Evolutionary conservation across 2,888 invertebrate species (phyloP), one percentile per base, ranked within the genome.

Genomic region (Fabriciana adippe): DNA sequence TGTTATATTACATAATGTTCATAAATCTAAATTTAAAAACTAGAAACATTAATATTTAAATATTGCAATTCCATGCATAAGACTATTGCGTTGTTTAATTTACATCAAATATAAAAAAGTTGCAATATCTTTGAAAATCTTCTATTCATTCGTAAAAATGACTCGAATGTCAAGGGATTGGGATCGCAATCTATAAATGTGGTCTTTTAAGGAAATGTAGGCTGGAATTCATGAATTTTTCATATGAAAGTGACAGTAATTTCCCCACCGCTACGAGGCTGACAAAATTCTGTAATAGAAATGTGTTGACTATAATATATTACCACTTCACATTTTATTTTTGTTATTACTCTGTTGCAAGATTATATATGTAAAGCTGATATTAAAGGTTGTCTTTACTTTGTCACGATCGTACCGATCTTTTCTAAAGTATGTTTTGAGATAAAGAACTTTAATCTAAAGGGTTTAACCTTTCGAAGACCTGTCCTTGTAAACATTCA

Each of bases 151-250:
- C 60, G 48, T 41, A 4, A 51, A 66, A 66, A 60, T 55, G 57
- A 62, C 57, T n/a, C 55, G 41, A 56, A 45, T 26, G 59, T 15
- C 55, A n/a, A 67, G 64, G 67, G 69, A 64, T 62, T 55, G 62
- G 60, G 64, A 68, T 68, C 67, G 67, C 63, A 70, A 71, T 70
- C 68, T 72, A 67, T 69, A 64, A 56, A 55, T 61, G 18, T 53
- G 68, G 67, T 69, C 64, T 74, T 75, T 72, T 73, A 73, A 68
- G 71, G 67, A 73, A 72, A 68, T 68, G 68, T 60, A 56, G 71
- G 72, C 72, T 69, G 71, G 45, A 69, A 67, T 65, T 73, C 73
- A 76, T 75, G 76, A 76, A 75, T 76, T 69, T 75, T 76, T 76
- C 73, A 75, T 75, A 64, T 68, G 68, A 68, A 55, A 67, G 72